Percentiles rank a stretch among this genome's conserved stretches.
These are phyloP conservation scores for Vulpes ferrilata DNA, from an alignment of 2,113 vertebrate species.

Conservation along the genomic window DNA sequence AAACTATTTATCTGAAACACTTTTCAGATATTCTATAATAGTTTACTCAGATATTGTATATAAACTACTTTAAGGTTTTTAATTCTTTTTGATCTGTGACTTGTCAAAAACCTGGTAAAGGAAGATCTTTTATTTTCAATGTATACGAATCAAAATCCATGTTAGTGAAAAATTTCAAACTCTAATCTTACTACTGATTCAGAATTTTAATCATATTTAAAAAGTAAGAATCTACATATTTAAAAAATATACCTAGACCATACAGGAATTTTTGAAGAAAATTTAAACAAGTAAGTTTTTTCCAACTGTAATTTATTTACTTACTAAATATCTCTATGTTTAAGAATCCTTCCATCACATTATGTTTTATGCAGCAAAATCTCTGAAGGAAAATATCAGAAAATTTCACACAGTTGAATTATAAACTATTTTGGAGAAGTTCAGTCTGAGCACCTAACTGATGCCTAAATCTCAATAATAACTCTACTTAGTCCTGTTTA, in stretches of 20 bases:
- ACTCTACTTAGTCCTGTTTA: not conserved
- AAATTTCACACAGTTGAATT: not conserved
- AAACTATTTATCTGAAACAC: not conserved
- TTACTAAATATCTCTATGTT: not conserved
- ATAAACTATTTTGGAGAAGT: not conserved
- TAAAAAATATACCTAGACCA: not conserved
- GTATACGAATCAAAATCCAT: not conserved
- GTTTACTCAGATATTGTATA: not conserved
- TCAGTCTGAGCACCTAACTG: not conserved
- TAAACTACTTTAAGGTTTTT: not conserved
- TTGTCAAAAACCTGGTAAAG: not conserved
- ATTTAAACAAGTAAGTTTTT: not conserved
- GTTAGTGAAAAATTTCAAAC: not conserved
- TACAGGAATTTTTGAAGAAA: not conserved
- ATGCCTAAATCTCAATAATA: not conserved
- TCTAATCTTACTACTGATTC: not conserved
- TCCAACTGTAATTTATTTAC: not conserved
- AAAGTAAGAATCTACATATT: not conserved
- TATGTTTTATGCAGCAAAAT: not conserved
- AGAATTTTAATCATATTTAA: not conserved
- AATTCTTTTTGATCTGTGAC: constrained; percentile 1
- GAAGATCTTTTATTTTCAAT: not conserved
- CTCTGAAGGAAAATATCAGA: not conserved
- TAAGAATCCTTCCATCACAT: not conserved
- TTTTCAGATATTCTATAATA: not conserved